Percentiles rank a stretch among this genome's conserved stretches.
phyloP scores from a whole-genome alignment of 1,140 invertebrate species.

The Aphaenogaster ashmeadi region DNA sequence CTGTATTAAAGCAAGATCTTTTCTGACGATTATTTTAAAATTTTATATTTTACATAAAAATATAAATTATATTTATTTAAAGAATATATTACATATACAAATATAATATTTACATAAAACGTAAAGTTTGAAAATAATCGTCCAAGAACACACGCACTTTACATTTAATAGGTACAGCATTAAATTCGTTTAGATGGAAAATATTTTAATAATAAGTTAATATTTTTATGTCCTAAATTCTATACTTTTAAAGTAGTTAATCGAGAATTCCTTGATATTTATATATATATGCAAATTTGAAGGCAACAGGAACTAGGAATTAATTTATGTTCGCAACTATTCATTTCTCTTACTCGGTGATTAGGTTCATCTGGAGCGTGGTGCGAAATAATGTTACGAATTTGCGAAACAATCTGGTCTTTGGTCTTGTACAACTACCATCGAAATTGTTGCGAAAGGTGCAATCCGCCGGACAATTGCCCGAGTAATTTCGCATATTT shows the following conservation, averaged over 20 bases:
- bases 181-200: neutral
- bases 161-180: neutral
- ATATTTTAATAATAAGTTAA: neutral
- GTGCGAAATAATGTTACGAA: conserved; percentile 14
- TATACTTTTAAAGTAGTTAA: neutral
- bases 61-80: no score
- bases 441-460: conserved; percentile 62
- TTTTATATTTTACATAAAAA: neutral
- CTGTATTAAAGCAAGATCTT: neutral
- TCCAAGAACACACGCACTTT: neutral
- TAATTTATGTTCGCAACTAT: neutral
- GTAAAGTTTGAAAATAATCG: neutral
- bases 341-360: neutral
- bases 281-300: neutral
- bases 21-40: neutral
- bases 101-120: neutral
- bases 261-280: neutral
- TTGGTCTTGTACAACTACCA: conserved; percentile 1
- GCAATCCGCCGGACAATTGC: conserved; percentile 63
- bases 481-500: conserved; percentile 70
- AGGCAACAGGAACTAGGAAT: neutral
- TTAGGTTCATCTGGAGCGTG: neutral
- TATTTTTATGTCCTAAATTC: neutral
- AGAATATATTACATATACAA: no score
- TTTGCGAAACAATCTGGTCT: conserved; percentile 28